Evolutionary conservation across 2,888 invertebrate genomes (phyloP), one percentile per base, ranked within the genome.

Genomic region (Watsonalla cultraria): DNA sequence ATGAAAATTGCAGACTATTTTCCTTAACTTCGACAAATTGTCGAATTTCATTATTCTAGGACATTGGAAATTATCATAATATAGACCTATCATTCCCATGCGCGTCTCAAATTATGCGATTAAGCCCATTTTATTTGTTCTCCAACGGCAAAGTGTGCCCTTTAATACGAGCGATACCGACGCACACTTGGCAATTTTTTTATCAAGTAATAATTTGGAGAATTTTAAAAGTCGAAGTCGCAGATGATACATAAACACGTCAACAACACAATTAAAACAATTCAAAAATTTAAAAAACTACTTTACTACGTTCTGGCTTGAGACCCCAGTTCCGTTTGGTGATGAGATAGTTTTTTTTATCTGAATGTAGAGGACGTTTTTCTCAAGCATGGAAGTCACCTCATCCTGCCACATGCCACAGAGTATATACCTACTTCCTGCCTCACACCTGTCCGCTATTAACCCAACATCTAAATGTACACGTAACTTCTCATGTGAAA

Each of bases 401-500:
- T 56, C 56, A 56, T 60, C 46, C 45, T 48, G 55, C 60, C 59
- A 61, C 57, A 64, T 63, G 62, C 60, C 54, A 47, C 46, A 11
- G 42, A 11, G 24, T 57, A 61, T 57, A 55, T 61, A 58, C 62
- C 47, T 56, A 64, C 54, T 69, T 69, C 67, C 69, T 67, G 57
- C 57, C 37, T 51, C 55, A 49, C 69, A 69, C 67, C 69, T 69
- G 69, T 60, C 62, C 42, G 11, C 42, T 11, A 42, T 42, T 42
- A 42, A 42, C 42, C 42, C 42, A 11, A 11, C 42, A 7, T 42
- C 42, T 8, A 11, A 42, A 11, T 11, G 42, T 8, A 42, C 53
- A 15, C 13, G 33, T 35, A 15, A 33, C 48, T 9, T 35, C 9
- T 46, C 7, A 7, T 15, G 46, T 46, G 14, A 15, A 46, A 11